These are phyloP conservation scores for Charaxes varanes DNA, from an alignment of 1,140 invertebrate genomes.

Conservation along the genomic window DNA sequence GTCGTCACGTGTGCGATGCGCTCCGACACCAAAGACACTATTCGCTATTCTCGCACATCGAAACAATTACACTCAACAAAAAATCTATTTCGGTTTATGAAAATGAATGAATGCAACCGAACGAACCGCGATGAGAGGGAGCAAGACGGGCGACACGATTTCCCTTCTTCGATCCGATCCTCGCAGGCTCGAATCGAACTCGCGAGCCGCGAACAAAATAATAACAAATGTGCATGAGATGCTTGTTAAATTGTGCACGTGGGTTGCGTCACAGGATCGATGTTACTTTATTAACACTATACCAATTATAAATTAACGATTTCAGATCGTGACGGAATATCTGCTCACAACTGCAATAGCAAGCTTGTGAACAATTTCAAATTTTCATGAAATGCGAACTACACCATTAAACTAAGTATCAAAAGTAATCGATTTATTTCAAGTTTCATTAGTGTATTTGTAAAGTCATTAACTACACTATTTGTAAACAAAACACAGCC, in stretches of 20 bases:
- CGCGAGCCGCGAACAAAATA: slow-evolving; percentile 76
- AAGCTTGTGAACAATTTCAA: slow-evolving; percentile 54
- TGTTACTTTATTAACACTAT: slow-evolving; percentile 16
- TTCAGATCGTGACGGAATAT: slow-evolving; percentile 38
- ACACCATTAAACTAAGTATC: slow-evolving; percentile 56
- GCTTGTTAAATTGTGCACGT: slow-evolving; percentile 70
- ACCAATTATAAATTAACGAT: slow-evolving; percentile 26
- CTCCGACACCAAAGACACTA: slow-evolving; percentile 48
- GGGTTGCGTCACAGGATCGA: slow-evolving; percentile 58
- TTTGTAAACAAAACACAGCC: slow-evolving; percentile 70
- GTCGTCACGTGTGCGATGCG: slow-evolving; percentile 62
- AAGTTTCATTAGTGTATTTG: slow-evolving; percentile 45
- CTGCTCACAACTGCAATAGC: slow-evolving; percentile 29
- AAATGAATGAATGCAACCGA: slow-evolving; percentile 45
- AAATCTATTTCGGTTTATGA: slow-evolving; percentile 41
- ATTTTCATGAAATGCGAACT: slow-evolving; percentile 64
- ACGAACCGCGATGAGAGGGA: slow-evolving; percentile 43
- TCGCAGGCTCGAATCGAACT: slow-evolving; percentile 68
- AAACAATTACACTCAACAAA: slow-evolving; percentile 49
- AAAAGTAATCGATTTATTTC: slow-evolving; percentile 44
- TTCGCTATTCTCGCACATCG: slow-evolving; percentile 37
- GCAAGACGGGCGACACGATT: slow-evolving; percentile 52
- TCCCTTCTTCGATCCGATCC: slow-evolving; percentile 57
- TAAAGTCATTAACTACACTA: slow-evolving; percentile 57
- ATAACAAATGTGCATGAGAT: slow-evolving; percentile 77